A percentile compares a stretch with the other conserved stretches of the same genome.
phyloP scores from a whole-genome alignment of 2,888 invertebrate genomes.

The Hyposoter didymator region DNA sequence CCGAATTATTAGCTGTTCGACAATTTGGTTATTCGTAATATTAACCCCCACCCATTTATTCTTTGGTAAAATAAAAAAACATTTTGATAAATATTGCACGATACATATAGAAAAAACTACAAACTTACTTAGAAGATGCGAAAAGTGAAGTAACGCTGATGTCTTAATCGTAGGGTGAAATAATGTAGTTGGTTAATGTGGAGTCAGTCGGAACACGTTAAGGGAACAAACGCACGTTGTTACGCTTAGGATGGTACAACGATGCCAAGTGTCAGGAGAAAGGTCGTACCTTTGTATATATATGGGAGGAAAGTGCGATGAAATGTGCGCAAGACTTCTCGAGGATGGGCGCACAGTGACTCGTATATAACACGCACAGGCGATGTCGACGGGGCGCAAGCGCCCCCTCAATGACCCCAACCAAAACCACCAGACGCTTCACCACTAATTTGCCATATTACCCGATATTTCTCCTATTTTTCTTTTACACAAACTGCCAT shows the following conservation, averaged over 20 bases:
- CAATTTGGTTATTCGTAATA: too few relatives aligned
- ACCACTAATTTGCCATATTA: conserved; percentile 48
- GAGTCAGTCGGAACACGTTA: conserved; percentile 7
- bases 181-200: background rate
- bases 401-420: conserved; percentile 65
- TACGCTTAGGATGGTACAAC: conserved; percentile 73
- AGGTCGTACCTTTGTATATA: conserved; percentile 77
- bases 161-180: background rate
- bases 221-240: conserved; percentile 28
- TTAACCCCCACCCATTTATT: too few relatives aligned
- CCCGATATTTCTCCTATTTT: conserved; percentile 40
- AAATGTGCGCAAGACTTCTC: conserved; percentile 69
- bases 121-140: background rate
- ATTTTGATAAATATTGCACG: background rate
- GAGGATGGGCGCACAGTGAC: conserved; percentile 72
- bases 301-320: conserved; percentile 65
- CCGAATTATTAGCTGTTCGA: too few relatives aligned
- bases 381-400: conserved; percentile 71
- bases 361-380: conserved; percentile 71
- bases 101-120: background rate
- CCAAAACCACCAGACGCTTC: conserved; percentile 19
- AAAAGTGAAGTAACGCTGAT: background rate
- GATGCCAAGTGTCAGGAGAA: conserved; percentile 77
- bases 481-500: background rate
- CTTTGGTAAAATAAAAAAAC: background rate